Conservation (phyloP, 53 echinoderm and acorn worm species). For the Crossaster papposus region DNA sequence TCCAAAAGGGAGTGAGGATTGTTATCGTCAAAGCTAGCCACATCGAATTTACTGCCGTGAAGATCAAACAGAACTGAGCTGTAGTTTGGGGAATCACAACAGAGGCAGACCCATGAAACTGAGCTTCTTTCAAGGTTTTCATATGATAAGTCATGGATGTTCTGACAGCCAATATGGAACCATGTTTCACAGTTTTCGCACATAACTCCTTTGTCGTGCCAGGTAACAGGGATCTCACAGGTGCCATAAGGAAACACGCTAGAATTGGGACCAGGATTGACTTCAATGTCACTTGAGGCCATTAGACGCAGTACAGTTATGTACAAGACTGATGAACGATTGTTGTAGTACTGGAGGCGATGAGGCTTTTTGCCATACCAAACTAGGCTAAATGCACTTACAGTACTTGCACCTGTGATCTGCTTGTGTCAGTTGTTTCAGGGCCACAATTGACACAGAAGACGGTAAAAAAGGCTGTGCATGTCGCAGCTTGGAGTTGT, state of each 20-base stretch:
- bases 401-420: neutral
- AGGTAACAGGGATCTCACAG: too few relatives aligned
- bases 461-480: neutral
- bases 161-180: conserved; percentile 58
- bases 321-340: neutral
- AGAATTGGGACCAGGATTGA: neutral
- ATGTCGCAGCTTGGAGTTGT: neutral
- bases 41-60: conserved; percentile 5
- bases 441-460: too few relatives aligned
- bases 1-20: neutral
- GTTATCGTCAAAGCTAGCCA: neutral
- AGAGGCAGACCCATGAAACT: conserved; percentile 42
- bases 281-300: too few relatives aligned
- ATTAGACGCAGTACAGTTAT: too few relatives aligned
- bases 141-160: conserved; percentile 42
- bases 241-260: conserved; percentile 1
- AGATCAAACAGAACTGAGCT: conserved; percentile 54
- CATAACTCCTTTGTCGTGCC: conserved; percentile 21
- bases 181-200: conserved; percentile 54
- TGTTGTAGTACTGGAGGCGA: neutral
- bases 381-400: neutral
- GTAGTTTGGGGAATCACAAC: conserved; percentile 53
- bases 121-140: conserved; percentile 13
- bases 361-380: neutral
- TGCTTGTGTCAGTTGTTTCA: too few relatives aligned